Evolutionary conservation across 2,797 vertebrate genomes (phyloP), one percentile per base, ranked within the genome.

Genomic region (Pterois miles): DNA sequence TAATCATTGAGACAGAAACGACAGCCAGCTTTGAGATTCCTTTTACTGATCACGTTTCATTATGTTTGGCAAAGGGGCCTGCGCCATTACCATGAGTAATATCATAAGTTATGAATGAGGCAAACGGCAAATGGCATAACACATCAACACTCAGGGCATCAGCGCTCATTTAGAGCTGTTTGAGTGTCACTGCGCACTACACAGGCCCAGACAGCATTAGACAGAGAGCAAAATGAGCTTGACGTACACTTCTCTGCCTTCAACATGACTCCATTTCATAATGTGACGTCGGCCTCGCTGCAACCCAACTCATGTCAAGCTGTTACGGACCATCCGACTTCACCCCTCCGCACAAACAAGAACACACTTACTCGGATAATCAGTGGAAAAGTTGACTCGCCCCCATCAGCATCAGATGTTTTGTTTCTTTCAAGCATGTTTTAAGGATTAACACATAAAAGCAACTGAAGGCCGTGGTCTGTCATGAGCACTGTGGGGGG

Each of bases 61-160:
- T 92, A 92, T 90, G 87, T 94, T 95, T 94, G 90, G 91, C 93
- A 92, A 90, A 90, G 80, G 71, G 65, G 86, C 78, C 89, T 73
- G 85, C 50, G 65, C 88, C 87, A 89, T 94, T 93, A 93, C 85
- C 87, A 85, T 73, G 89, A 93, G 92, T 87, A 90, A 91, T 89
- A 91, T 91, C 90, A 90, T 91, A 88, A 93, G 91, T 95, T 93
- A 94, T 93, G 91, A 90, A 94, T 93, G 92, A 95, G 90, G 92
- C 91, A 83, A 92, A 94, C 85, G 80, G 87, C 83, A 90, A 91
- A 91, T 87, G 90, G 91, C 93, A 91, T 81, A 92, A 90, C 89
- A 85, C 81, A 93, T 94, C 92, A 92, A 80, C 86, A 74, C 78
- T 89, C 53, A 14, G 83, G 78, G 88, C 90, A 88, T 94, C 92